Base-by-base conservation (phyloP, 2,797 vertebrate genomes). In the Lacerta agilis region DNA sequence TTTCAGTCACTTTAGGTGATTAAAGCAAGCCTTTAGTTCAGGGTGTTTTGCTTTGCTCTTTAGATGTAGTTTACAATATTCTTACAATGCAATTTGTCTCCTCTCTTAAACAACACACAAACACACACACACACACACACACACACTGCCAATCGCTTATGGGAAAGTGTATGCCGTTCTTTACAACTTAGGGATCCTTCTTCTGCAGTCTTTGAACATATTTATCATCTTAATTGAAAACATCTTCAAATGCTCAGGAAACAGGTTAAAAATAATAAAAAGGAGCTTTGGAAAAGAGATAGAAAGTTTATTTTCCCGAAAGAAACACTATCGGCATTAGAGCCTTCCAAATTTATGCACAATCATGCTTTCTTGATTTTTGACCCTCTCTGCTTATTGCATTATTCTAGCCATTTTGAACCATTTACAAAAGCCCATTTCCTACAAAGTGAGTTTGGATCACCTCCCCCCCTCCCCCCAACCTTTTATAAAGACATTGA, bases 401-500 rank as follows among this genome's bases (percentile, higher is more conserved):
- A 89, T 93, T 95, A 90, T 87, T 83, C 72, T 86, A 38, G 27
- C 87, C 2, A 2, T 33, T 94, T 83, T 91, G 82, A 93, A 88
- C 88, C 88, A 92, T 95, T 96, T 95, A 92, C 93, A 94, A 96
- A 96, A 86, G 90, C 92, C 89, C 92, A 93, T 95, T 96, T 97
- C 91, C 93, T 95, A 94, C 93, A 93, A 91, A 96, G 92, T 95
- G 95, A 95, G 95, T 96, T 95, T 94, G 94, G 93, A 94, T 93
- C 93, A 93, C 94, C 95, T 97, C 96, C 91, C 93, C 8, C 29
- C 10, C 41, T 9, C 8, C n/a, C 10, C 41, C 38, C n/a, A 79
- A 73, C 91, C 93, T 94, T 94, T 93, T 95, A 93, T 96, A 94
- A 95, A 96, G 97, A 97, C 96, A 94, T 92, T 95, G 97, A 96